phyloP scores from a whole-genome alignment of 2,113 vertebrate genomes.

The Zapus hudsonius region DNA sequence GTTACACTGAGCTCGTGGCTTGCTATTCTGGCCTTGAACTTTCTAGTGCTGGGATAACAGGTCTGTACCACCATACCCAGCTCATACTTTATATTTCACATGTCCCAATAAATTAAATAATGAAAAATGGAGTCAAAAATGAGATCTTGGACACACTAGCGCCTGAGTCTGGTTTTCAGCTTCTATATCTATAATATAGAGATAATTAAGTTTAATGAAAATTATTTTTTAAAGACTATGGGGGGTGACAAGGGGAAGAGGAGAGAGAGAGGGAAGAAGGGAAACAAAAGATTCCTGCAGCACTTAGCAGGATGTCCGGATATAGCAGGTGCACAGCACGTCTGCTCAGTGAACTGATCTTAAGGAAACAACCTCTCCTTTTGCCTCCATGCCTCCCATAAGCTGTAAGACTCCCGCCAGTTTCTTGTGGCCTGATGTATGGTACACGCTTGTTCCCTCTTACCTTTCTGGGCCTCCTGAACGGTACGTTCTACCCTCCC shows the following conservation, averaged over 20 bases:
- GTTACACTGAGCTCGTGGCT: neutral
- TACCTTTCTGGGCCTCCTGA: neutral
- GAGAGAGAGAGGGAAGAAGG: too few species aligned
- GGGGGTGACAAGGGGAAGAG: too few species aligned
- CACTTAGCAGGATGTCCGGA: neutral
- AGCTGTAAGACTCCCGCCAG: neutral
- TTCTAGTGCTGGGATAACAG: neutral
- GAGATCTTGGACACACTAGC: neutral
- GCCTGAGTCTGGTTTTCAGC: neutral
- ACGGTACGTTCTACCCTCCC: neutral
- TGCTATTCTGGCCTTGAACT: neutral
- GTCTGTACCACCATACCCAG: neutral
- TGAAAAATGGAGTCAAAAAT: neutral
- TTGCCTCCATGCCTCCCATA: neutral
- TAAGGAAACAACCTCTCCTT: neutral
- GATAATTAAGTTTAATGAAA: neutral
- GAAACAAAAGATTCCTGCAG: neutral
- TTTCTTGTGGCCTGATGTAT: neutral
- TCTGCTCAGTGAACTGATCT: neutral
- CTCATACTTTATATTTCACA: neutral
- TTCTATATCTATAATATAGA: neutral
- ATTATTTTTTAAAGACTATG: neutral
- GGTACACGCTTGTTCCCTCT: neutral
- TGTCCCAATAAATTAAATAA: neutral
- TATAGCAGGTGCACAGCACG: neutral